Percentiles rank a stretch among this genome's conserved stretches.
Evolutionary conservation across 2,888 invertebrate genomes (phyloP).

Genomic region (Aleiodes alternator): DNA sequence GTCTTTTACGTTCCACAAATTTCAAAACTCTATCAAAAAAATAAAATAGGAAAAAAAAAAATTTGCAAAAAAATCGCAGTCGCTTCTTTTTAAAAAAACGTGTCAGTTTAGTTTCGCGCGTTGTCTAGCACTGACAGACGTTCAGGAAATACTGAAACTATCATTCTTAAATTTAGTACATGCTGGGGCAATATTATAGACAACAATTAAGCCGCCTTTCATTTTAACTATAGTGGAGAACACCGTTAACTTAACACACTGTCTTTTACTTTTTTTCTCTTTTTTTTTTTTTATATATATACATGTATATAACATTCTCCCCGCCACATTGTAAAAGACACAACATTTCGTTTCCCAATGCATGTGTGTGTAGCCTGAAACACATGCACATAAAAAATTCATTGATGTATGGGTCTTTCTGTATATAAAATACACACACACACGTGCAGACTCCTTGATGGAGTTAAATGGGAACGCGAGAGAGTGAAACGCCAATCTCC

Average conservation of each 20-base stretch:
- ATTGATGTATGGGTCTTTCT: slow-evolving; percentile 12
- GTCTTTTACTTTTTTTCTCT: neutral
- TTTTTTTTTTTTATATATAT: slow-evolving; percentile 23
- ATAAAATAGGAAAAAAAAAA: slow-evolving; percentile 23
- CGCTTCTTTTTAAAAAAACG: neutral
- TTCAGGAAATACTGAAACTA: slow-evolving; percentile 75
- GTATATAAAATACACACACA: slow-evolving; percentile 55
- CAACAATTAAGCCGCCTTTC: slow-evolving; percentile 74
- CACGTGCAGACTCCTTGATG: slow-evolving; percentile 46
- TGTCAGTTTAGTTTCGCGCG: slow-evolving; percentile 45
- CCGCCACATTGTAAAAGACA: slow-evolving; percentile 1
- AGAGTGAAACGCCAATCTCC: slow-evolving; percentile 72
- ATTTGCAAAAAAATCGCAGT: neutral
- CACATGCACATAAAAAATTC: neutral
- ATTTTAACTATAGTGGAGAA: slow-evolving; percentile 73
- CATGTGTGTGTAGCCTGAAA: neutral
- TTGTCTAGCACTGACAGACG: slow-evolving; percentile 75
- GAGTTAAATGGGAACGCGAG: slow-evolving; percentile 73
- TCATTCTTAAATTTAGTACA: slow-evolving; percentile 71
- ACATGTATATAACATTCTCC: slow-evolving; percentile 23
- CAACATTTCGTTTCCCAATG: slow-evolving; percentile 21
- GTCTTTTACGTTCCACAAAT: slow-evolving; percentile 44
- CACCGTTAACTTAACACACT: slow-evolving; percentile 61
- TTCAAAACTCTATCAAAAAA: slow-evolving; percentile 26
- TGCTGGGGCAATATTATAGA: slow-evolving; percentile 65